These are phyloP conservation scores for Hyposoter didymator DNA, from an alignment of 2,888 invertebrate genomes.

Conservation along the genomic window DNA sequence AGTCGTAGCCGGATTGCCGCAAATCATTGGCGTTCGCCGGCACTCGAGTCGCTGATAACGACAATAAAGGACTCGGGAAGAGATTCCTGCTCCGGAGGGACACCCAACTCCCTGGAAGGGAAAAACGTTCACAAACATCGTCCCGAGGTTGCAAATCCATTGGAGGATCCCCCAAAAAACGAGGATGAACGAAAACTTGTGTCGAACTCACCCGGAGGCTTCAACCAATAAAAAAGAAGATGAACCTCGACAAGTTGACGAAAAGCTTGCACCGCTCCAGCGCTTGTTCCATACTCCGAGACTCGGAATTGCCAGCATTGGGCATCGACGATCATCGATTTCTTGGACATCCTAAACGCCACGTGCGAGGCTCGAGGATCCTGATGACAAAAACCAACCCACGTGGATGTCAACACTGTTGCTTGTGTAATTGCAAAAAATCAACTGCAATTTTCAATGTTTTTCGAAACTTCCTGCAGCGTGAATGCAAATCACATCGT, in stretches of 20 bases:
- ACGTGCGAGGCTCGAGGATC: background rate
- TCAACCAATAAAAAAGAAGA: background rate
- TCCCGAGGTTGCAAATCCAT: background rate
- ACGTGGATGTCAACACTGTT: slow-evolving; percentile 13
- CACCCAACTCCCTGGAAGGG: slow-evolving; percentile 4
- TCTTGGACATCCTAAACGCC: background rate
- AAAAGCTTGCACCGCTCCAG: background rate
- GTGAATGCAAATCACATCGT: background rate
- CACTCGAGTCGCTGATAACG: background rate
- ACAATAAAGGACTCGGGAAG: background rate
- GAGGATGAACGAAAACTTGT: background rate
- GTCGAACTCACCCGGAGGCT: background rate
- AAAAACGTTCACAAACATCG: background rate
- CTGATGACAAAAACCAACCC: background rate
- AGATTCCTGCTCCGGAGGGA: slow-evolving; percentile 12
- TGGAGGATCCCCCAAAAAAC: background rate
- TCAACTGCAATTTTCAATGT: background rate
- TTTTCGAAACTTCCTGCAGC: background rate
- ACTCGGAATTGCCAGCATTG: background rate
- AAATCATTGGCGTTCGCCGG: background rate
- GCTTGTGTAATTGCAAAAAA: slow-evolving; percentile 4
- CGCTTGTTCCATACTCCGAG: background rate
- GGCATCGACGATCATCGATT: background rate
- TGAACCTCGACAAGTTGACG: background rate
- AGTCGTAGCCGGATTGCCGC: background rate